Evolutionary conservation across 2,113 vertebrate genomes (phyloP).

Genomic region (Lontra canadensis): DNA sequence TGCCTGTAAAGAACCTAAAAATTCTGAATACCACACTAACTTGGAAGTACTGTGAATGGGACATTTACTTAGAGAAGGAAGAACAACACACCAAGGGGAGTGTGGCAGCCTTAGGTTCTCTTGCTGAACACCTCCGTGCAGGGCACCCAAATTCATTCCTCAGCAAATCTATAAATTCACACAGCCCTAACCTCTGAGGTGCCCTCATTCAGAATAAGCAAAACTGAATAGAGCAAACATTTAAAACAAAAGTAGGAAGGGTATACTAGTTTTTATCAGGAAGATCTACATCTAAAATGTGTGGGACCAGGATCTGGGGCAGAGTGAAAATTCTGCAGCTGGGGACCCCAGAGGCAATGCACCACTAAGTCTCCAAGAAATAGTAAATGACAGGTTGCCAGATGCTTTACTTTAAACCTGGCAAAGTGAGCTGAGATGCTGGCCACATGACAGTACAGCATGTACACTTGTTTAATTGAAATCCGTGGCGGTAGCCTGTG

Average conservation of each 20-base stretch:
- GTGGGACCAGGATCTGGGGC: not conserved
- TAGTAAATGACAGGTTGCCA: not conserved
- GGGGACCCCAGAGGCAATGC: not conserved
- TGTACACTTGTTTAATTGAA: not conserved
- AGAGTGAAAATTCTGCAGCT: not conserved
- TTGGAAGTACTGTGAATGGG: not conserved
- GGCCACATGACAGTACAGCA: not conserved
- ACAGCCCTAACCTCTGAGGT: not conserved
- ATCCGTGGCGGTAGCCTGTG: too few species aligned
- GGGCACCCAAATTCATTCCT: not conserved
- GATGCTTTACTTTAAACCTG: not conserved
- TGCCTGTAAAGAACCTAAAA: not conserved
- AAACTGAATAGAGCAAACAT: not conserved
- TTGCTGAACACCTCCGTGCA: not conserved
- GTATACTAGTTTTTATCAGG: not conserved
- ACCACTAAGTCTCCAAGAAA: not conserved
- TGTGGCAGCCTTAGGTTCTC: not conserved
- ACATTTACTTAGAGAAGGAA: not conserved
- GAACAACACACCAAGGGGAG: not conserved
- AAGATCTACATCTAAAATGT: not conserved
- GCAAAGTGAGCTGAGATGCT: not conserved
- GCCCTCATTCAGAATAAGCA: not conserved
- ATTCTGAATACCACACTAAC: not conserved
- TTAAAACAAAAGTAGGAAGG: not conserved
- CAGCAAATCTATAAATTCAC: not conserved